Conservation (phyloP, 2,113 vertebrate genomes). For the Pachyramphus minor region DNA sequence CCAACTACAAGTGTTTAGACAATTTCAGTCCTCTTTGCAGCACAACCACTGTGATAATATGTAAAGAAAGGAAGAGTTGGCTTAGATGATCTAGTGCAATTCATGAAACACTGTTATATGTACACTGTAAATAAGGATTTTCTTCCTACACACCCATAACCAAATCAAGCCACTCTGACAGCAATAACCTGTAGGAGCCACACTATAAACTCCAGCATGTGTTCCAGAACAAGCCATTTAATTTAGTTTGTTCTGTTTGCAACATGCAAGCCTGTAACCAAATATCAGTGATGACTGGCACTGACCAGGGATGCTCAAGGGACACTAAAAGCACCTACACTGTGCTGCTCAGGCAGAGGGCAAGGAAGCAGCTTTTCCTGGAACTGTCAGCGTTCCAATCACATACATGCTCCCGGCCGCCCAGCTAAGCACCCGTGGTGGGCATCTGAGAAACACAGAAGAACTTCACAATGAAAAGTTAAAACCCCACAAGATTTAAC, state of each 20-base stretch:
- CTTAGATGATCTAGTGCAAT: background rate
- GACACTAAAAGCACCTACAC: background rate
- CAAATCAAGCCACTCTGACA: background rate
- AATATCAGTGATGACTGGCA: no score
- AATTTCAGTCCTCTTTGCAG: background rate
- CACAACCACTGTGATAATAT: background rate
- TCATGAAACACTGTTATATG: background rate
- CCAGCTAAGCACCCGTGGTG: rapidly evolving
- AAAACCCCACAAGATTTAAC: background rate
- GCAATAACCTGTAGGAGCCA: background rate
- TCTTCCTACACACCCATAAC: background rate
- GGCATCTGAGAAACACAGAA: rapidly evolving
- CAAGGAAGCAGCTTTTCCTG: background rate
- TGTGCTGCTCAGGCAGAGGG: background rate
- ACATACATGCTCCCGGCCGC: rapidly evolving
- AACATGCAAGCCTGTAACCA: background rate
- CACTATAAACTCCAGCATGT: background rate
- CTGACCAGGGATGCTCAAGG: no score
- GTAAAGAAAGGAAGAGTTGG: background rate
- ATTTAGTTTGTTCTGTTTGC: background rate
- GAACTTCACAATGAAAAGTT: rapidly evolving
- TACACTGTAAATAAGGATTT: background rate
- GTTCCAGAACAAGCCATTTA: background rate
- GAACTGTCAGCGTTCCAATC: background rate
- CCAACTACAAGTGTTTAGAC: background rate